Percentiles rank a stretch among this genome's conserved stretches.
phyloP scores from a whole-genome alignment of 2,888 invertebrate genomes.

The Cephus nigrinus region DNA sequence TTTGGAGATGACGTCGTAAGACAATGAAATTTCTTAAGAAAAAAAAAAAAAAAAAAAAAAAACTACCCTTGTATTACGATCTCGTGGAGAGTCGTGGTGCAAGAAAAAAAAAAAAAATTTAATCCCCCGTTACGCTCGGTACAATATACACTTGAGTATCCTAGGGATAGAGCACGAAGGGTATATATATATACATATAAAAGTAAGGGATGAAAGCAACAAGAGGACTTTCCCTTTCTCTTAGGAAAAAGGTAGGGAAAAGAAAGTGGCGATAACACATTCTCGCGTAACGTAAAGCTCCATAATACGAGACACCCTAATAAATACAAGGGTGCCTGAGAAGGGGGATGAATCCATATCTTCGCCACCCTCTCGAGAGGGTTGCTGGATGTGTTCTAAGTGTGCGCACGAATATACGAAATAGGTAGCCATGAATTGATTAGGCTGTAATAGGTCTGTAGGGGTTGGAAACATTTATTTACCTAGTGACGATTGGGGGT shows the following conservation, averaged over 20 bases:
- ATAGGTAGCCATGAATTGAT: background rate
- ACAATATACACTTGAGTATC: background rate
- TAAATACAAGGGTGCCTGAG: background rate
- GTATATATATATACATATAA: too few relatives aligned
- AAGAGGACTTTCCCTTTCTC: background rate
- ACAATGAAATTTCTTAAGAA: background rate
- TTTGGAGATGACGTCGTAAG: background rate
- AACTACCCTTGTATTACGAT: background rate
- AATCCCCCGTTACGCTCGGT: background rate
- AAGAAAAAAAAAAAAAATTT: background rate
- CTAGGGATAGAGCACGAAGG: background rate
- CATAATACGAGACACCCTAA: background rate
- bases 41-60: background rate
- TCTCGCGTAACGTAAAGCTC: background rate
- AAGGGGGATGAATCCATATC: background rate
- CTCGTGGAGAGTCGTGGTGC: background rate
- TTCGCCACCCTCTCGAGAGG: background rate
- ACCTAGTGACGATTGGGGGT: background rate
- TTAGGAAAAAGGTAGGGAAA: background rate
- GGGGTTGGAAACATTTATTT: slow-evolving; percentile 19
- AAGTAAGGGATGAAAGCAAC: background rate
- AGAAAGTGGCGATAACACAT: background rate
- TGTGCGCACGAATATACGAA: background rate
- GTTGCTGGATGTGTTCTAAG: background rate
- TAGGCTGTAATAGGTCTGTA: background rate